Conservation (phyloP, 2,888 invertebrate species). For the Podabrus alpinus region DNA sequence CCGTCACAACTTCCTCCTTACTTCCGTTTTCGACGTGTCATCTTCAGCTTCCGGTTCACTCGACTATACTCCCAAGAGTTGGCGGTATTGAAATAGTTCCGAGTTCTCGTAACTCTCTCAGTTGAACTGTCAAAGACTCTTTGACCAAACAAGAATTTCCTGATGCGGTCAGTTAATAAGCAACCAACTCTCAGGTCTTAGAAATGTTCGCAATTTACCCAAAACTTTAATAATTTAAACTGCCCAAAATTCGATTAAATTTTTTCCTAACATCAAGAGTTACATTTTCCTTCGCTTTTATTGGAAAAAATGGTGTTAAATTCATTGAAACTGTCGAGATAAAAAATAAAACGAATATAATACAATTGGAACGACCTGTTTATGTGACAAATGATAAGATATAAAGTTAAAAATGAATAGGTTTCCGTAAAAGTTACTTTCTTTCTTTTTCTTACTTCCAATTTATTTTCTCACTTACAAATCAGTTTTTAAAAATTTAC, state of each 20-base stretch:
- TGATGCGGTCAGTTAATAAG: constrained; percentile 27
- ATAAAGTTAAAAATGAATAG: not conserved
- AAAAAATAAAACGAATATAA: not conserved
- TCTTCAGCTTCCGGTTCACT: constrained; percentile 17
- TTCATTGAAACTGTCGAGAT: not conserved
- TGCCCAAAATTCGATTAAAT: not conserved
- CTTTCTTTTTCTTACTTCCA: not conserved
- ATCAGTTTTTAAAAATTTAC: not conserved
- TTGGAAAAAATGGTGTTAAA: not conserved
- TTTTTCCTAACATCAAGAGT: not conserved
- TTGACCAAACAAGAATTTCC: constrained; percentile 20
- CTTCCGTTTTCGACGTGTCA: constrained; percentile 23
- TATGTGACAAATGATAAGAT: not conserved
- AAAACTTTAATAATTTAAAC: not conserved
- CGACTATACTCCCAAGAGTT: constrained; percentile 6
- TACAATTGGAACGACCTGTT: not conserved
- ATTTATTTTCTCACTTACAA: not conserved
- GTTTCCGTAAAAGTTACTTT: not conserved
- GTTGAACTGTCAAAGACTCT: constrained; percentile 30
- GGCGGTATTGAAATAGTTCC: constrained; percentile 34
- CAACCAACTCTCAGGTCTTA: not conserved
- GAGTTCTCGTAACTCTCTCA: constrained; percentile 29
- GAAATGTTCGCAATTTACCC: not conserved
- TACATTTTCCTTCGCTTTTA: not conserved
- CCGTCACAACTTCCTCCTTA: constrained; percentile 16